Base-by-base conservation (phyloP, 2,113 vertebrate species). In the Taxidea taxus region DNA sequence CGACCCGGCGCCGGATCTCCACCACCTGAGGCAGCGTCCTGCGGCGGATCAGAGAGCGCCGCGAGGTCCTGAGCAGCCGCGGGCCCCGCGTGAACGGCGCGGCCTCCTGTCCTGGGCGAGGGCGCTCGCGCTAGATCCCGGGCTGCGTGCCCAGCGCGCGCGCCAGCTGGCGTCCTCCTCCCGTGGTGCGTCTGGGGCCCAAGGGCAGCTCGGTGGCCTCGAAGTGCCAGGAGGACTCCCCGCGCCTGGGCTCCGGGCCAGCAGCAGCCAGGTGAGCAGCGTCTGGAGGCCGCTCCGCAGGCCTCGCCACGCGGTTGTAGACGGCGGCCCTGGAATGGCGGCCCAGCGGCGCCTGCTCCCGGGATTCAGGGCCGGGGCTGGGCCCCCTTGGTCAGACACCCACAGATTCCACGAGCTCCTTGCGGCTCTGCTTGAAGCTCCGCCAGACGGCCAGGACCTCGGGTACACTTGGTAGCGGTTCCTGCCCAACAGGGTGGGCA, bases 21-120 rank as follows among this genome's bases (percentile, higher is more conserved):
- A 20, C 51, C 0, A 2, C 72, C 49, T 62, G 27, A 16, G 21
- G 2, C 16, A 47, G 62, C 0, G 1, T 29, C 44, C 6, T 3
- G 16, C 16, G 66, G 7, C 12, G 8, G 2, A 81, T 70, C n/a
- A 3, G 62, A 2, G 18, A 60, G 8, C 25, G 47, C 49, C 3
- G 6, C 16, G 39, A 2, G 39, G 13, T 2, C 6, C 14, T 15
- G 39, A 74, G 72, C 3, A 1, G 20, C 74, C 16, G 49, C 39
- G 16, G 51, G 23, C 37, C 66, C 7, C 15, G 64, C 15, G 8
- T 58, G 51, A 42, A 64, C 25, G 75, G 39, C 60, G 27, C 2
- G 10, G 64, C 66, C 34, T 93, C 39, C 0, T 0, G 31, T 23
- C 4, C 3, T 37, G 6, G 4, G 62, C 0, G 23, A 18, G 2